phyloP scores from a whole-genome alignment of 2,113 vertebrate species.

The Chamaetylas fuelleborni region DNA sequence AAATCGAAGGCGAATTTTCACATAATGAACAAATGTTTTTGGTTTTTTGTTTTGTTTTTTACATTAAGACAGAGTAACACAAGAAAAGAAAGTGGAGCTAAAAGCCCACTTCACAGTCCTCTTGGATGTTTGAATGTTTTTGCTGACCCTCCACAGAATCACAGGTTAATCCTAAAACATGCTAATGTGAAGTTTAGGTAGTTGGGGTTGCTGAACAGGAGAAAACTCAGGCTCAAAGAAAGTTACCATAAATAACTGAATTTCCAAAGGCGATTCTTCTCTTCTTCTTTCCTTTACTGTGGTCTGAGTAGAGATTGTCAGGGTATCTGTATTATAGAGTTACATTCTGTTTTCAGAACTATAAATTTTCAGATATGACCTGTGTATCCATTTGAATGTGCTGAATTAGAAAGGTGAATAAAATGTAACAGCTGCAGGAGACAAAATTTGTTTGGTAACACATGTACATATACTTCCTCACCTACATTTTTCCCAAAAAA shows the following conservation, averaged over 20 bases:
- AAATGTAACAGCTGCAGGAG: background rate
- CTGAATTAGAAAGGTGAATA: background rate
- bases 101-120: background rate
- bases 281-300: background rate
- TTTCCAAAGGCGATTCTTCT: background rate
- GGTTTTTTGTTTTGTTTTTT: background rate
- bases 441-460: background rate
- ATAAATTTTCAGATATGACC: background rate
- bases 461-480: background rate
- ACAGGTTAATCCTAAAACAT: background rate
- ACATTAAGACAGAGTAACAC: background rate
- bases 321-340: background rate
- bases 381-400: background rate
- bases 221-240: background rate
- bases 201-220: background rate
- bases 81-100: background rate
- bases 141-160: background rate
- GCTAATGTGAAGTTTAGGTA: background rate
- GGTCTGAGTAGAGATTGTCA: background rate
- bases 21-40: background rate
- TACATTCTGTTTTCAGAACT: background rate
- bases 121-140: background rate
- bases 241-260: background rate
- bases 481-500: rapidly evolving
- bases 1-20: background rate